phyloP scores from a whole-genome alignment of 2,113 vertebrate species.

The Nycticryphes semicollaris region DNA sequence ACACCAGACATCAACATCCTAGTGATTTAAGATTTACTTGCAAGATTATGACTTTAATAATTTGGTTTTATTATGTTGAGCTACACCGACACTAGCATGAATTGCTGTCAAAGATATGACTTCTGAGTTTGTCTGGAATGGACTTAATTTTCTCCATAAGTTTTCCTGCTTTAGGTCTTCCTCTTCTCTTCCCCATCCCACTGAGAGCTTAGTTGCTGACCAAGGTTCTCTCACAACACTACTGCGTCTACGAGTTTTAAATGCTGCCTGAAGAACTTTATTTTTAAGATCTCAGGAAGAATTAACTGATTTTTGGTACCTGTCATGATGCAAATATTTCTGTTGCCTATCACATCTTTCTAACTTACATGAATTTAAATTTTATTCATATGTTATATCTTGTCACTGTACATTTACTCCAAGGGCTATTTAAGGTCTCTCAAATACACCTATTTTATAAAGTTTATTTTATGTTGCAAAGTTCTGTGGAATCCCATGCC shows the following conservation, averaged over 20 bases:
- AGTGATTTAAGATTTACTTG: not conserved
- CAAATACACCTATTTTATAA: not conserved
- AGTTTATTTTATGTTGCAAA: not conserved
- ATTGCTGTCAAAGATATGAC: not conserved
- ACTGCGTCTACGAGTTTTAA: not conserved
- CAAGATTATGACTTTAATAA: not conserved
- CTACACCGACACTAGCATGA: not conserved
- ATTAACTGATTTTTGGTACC: not conserved
- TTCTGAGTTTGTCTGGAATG: not conserved
- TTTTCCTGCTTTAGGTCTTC: not conserved
- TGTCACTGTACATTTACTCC: not conserved
- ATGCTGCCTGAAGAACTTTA: not conserved
- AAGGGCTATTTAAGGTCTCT: not conserved
- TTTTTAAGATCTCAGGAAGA: not conserved
- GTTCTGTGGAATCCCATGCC: not conserved
- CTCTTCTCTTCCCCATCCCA: accelerated
- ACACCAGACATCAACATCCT: not conserved
- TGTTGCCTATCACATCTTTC: not conserved
- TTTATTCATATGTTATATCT: not conserved
- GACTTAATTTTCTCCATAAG: not conserved
- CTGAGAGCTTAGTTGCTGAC: not conserved
- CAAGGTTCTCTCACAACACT: not conserved
- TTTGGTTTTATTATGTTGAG: not conserved
- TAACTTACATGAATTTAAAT: not conserved
- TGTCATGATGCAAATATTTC: not conserved